Conservation (phyloP, 1,140 invertebrate genomes). For the Ceratosolen fusciceps region DNA sequence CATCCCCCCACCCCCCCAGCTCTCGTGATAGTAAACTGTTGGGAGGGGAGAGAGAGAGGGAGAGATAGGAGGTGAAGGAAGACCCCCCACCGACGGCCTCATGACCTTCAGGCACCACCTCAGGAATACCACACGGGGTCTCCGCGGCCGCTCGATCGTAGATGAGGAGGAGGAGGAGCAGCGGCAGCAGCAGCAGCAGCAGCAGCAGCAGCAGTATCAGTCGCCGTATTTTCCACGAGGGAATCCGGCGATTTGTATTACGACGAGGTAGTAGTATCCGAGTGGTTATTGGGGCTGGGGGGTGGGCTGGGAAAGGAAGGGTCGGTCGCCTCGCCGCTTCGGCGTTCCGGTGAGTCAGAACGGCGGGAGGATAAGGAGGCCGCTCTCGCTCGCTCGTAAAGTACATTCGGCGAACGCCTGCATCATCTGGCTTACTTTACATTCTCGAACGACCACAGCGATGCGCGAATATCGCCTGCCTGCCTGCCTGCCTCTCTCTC, state of each 20-base stretch:
- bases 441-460: too few relatives aligned
- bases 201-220: background rate
- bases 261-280: background rate
- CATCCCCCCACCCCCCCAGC: too few relatives aligned
- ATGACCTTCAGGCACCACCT: background rate
- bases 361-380: background rate
- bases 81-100: background rate
- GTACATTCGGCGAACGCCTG: constrained; percentile 3
- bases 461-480: too few relatives aligned
- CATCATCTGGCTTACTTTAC: too few relatives aligned
- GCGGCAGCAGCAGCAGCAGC: background rate
- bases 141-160: background rate
- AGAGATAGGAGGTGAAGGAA: too few relatives aligned
- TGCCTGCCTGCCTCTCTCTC: too few relatives aligned
- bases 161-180: too few relatives aligned
- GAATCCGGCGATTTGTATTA: constrained; percentile 20
- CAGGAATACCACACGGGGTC: background rate
- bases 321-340: too few relatives aligned
- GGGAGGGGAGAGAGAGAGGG: too few relatives aligned
- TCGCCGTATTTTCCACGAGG: constrained; percentile 16
- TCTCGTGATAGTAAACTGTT: background rate
- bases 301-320: too few relatives aligned
- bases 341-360: too few relatives aligned
- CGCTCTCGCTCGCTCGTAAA: constrained; percentile 26
- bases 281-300: background rate